Conservation (phyloP, 2,888 invertebrate species). For the Tribolium freemani region DNA sequence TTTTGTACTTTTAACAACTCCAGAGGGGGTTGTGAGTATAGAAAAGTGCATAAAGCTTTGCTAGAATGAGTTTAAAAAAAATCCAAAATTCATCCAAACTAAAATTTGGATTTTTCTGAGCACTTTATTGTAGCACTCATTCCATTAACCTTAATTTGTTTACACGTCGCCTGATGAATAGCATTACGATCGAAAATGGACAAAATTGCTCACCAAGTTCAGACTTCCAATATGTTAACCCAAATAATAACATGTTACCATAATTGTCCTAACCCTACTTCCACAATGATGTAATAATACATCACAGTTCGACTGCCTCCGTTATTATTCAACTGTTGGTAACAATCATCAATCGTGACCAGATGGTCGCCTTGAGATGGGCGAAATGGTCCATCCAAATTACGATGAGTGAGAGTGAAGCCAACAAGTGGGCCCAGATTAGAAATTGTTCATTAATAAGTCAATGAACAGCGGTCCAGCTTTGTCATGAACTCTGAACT, state of each 20-base stretch:
- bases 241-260: constrained; percentile 56
- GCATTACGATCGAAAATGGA: constrained; percentile 43
- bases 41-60: no score
- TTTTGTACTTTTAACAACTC: no score
- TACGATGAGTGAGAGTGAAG: constrained; percentile 16
- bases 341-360: constrained; percentile 25
- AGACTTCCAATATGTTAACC: constrained; percentile 52
- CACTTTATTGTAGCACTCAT: background rate
- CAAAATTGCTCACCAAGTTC: constrained; percentile 49
- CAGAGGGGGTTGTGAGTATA: no score
- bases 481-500: constrained; percentile 35
- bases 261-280: constrained; percentile 55
- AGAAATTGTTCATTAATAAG: constrained; percentile 1
- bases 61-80: no score
- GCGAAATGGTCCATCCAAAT: background rate
- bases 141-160: constrained; percentile 42
- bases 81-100: no score
- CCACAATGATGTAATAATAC: constrained; percentile 52
- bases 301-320: constrained; percentile 38
- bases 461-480: constrained; percentile 7
- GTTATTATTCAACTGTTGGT: constrained; percentile 32
- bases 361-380: background rate
- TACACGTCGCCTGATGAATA: constrained; percentile 43
- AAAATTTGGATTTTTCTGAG: background rate
- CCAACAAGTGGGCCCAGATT: constrained; percentile 2